Conservation (phyloP, 2,888 invertebrate species). For the Cremastinae sp. region DNA sequence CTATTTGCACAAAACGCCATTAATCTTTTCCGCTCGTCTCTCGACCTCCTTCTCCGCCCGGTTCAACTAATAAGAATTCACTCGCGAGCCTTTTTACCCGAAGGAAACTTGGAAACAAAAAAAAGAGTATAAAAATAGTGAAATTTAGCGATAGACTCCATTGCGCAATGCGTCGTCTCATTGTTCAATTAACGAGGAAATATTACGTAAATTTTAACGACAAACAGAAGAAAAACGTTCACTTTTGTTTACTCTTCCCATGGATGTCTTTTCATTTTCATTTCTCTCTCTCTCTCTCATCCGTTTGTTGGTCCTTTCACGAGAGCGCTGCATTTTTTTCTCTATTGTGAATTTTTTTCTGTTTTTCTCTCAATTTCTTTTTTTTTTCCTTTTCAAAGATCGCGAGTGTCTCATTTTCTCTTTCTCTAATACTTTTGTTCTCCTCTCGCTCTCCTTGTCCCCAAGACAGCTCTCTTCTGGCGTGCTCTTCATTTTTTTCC, state of each 20-base stretch:
- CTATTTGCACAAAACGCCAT: conserved; percentile 22
- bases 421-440: conserved; percentile 19
- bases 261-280: conserved; percentile 25
- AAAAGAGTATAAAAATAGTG: not conserved
- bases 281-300: conserved; percentile 22
- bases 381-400: conserved; percentile 1
- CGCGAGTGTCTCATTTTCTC: conserved; percentile 4
- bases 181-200: conserved; percentile 42
- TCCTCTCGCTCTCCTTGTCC: conserved; percentile 26
- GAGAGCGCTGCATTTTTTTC: conserved; percentile 13
- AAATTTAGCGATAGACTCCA: conserved; percentile 12
- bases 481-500: conserved; percentile 17
- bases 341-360: conserved; percentile 13
- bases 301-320: conserved; percentile 37
- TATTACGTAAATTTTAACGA: conserved; percentile 38
- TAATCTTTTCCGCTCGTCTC: conserved; percentile 30
- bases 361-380: conserved; percentile 14
- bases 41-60: conserved; percentile 11
- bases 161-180: conserved; percentile 39
- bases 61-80: not conserved
- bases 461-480: conserved; percentile 13
- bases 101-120: not conserved
- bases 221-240: conserved; percentile 6
- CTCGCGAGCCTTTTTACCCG: not conserved
- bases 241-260: not conserved